Evolutionary conservation across 2,797 vertebrate species (phyloP), one percentile per base, ranked within the genome.

Genomic region (Dallia pectoralis): DNA sequence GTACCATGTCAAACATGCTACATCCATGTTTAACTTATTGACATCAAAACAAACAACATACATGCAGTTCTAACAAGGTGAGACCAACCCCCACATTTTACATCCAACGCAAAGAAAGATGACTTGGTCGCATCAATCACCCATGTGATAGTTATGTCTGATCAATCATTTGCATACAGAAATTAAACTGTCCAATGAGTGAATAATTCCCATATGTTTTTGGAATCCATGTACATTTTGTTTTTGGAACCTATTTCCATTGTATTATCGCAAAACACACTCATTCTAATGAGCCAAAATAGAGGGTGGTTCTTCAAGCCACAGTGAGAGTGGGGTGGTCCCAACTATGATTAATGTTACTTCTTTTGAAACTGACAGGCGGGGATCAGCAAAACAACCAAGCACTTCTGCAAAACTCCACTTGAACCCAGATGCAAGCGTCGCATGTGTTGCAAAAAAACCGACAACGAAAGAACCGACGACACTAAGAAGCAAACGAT

Each of bases 311-410:
- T 77, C 71, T 44, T 69, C 47, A 33, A 65, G 71, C 18, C 29
- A 8, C 27, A 16, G 53, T 56, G 36, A 49, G n/a, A 63, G 67
- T 15, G 27, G 80, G 87, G 85, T 81, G 85, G 84, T 86, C 77
- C 16, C 56, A 77, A 44, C 8, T 77, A 76, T 91, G 89, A 93
- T 89, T 88, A 83, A 92, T 91, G 89, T 87, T 25, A 62, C 82
- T 84, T 78, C 86, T 84, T 81, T 83, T 87, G 85, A 89, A 86
- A 89, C 86, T 89, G 90, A 89, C 89, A 90, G 81, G 79, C 77
- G 78, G 85, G 87, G 89, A 91, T 91, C 89, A 89, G 82, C 84
- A 82, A 85, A 91, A 89, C 88, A 92, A 91, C 88, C 87, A 85
- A 87, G 83, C 88, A 90, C 89, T 88, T 86, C 86, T 88, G 87